Percentiles rank a stretch among this genome's conserved stretches.
Conservation (phyloP, 35 echinoderm and acorn worm species). For the Heliocidaris tuberculata region DNA sequence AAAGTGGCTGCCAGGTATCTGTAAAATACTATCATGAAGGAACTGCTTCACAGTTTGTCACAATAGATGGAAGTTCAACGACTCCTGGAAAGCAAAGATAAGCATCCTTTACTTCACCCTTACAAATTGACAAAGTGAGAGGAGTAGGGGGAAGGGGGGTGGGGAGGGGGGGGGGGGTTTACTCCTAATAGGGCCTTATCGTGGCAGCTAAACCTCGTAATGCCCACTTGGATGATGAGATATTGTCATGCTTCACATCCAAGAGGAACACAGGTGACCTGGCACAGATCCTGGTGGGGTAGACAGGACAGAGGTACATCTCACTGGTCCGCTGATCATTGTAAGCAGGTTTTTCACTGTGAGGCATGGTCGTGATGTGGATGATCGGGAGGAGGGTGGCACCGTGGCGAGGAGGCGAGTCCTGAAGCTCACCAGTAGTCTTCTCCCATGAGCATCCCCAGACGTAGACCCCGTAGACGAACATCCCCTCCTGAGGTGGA, state of each 20-base stretch:
- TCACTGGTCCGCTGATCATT: conserved; percentile 60
- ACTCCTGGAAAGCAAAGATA: too few species aligned
- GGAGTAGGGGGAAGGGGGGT: too few species aligned
- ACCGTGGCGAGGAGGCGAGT: conserved; percentile 81
- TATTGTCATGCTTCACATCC: conserved; percentile 88
- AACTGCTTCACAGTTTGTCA: too few species aligned
- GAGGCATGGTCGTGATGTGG: conserved; percentile 76
- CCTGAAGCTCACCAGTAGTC: conserved; percentile 94
- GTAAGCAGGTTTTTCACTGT: conserved; percentile 62
- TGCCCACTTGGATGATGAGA: conserved; percentile 83
- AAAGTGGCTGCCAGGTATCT: too few species aligned
- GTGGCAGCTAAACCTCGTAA: conserved; percentile 85
- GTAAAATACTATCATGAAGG: too few species aligned
- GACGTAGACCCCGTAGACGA: conserved; percentile 98
- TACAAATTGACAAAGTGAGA: too few species aligned
- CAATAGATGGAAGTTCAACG: too few species aligned
- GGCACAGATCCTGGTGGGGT: conserved; percentile 80
- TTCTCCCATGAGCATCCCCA: conserved; percentile 99
- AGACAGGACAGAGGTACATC: conserved; percentile 85
- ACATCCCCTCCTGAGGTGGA: conserved; percentile 98
- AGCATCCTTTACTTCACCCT: too few species aligned
- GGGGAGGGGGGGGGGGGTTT: too few species aligned
- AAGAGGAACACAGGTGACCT: conserved; percentile 83
- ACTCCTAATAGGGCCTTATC: conserved; percentile 78
- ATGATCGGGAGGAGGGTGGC: conserved; percentile 96